These are phyloP conservation scores for Agrenia bidenticulata DNA, from an alignment of 2,888 invertebrate species.

Conservation along the genomic window DNA sequence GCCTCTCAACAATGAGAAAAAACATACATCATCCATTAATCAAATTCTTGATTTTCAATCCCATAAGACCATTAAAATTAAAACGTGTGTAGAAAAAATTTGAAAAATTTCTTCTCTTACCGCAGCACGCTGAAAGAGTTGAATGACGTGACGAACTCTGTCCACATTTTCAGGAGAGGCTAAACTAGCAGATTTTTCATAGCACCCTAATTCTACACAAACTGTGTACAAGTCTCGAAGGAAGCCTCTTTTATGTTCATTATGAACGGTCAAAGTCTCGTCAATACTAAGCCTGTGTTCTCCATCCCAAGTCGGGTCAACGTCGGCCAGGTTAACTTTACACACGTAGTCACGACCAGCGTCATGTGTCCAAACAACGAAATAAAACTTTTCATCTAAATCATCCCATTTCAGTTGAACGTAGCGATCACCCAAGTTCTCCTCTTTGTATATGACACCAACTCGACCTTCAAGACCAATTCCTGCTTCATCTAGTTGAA, in stretches of 20 bases:
- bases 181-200: constrained; percentile 47
- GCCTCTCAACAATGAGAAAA: too few species aligned
- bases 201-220: constrained; percentile 51
- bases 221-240: constrained; percentile 49
- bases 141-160: constrained; percentile 44
- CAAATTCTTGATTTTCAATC: too few species aligned
- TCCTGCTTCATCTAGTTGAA: constrained; percentile 51
- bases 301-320: constrained; percentile 45
- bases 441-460: constrained; percentile 43
- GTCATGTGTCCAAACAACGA: constrained; percentile 48
- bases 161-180: constrained; percentile 49
- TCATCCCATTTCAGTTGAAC: constrained; percentile 52
- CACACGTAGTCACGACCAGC: constrained; percentile 48
- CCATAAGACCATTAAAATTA: too few species aligned
- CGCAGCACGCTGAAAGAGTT: constrained; percentile 49
- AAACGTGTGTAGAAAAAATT: too few species aligned
- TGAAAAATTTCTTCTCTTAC: constrained; percentile 36
- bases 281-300: constrained; percentile 46
- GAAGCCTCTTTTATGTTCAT: constrained; percentile 44
- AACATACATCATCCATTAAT: too few species aligned
- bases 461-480: constrained; percentile 48
- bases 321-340: constrained; percentile 49
- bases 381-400: constrained; percentile 46
- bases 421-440: constrained; percentile 46
- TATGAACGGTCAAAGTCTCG: constrained; percentile 40